Evolutionary conservation across 2,888 invertebrate species (phyloP).

Genomic region (Drosophila meridiana): DNA sequence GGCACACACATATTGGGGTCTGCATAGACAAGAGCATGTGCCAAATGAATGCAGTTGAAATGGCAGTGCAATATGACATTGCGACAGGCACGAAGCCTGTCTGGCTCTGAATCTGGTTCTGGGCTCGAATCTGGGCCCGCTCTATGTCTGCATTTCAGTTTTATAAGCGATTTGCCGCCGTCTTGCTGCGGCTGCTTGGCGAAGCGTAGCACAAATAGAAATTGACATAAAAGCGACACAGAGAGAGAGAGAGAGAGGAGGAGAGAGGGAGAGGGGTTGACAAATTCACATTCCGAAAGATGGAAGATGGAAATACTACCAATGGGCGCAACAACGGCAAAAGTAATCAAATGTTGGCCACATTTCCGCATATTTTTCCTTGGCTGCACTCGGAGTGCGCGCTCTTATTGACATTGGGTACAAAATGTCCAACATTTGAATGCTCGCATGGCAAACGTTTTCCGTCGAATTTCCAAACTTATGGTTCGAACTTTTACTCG

Average conservation of each 20-base stretch:
- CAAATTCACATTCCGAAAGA: not conserved
- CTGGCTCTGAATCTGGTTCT: not conserved
- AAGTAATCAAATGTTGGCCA: constrained; percentile 65
- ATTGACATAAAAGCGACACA: constrained; percentile 54
- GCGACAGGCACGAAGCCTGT: constrained; percentile 43
- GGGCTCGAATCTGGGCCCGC: not conserved
- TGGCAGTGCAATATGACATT: constrained; percentile 70
- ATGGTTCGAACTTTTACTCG: not conserved
- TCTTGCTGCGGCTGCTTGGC: constrained; percentile 63
- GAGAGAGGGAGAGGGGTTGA: not conserved
- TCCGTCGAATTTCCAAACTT: not conserved
- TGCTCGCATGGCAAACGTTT: constrained; percentile 2
- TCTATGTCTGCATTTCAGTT: constrained; percentile 57
- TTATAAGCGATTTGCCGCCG: constrained; percentile 72
- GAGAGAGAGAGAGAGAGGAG: not conserved
- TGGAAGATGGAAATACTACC: not conserved
- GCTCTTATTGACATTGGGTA: constrained; percentile 30
- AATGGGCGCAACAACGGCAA: constrained; percentile 25
- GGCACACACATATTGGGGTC: constrained; percentile 21
- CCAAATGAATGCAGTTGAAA: constrained; percentile 72
- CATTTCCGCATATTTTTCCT: constrained; percentile 45
- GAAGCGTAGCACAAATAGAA: constrained; percentile 66
- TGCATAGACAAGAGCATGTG: constrained; percentile 56
- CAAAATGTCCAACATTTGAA: constrained; percentile 18
- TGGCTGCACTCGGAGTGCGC: constrained; percentile 31